Percentiles rank a stretch among this genome's conserved stretches.
Evolutionary conservation across 2,888 invertebrate species (phyloP).

Genomic region (Dolomedes plantarius): DNA sequence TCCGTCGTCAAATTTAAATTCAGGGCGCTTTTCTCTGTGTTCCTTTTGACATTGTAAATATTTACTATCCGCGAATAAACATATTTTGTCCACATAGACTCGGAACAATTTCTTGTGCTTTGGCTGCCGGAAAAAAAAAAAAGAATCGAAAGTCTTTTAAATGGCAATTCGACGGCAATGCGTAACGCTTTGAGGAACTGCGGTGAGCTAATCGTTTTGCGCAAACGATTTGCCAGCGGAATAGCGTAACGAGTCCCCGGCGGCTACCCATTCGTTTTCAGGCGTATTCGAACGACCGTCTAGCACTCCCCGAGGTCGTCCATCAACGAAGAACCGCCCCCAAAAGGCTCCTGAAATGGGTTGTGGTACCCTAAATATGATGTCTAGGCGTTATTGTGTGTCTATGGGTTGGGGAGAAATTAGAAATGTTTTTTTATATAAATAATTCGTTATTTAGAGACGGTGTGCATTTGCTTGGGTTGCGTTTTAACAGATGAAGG

Average conservation of each 20-base stretch:
- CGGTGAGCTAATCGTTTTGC: not conserved
- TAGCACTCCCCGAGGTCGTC: slow-evolving; percentile 44
- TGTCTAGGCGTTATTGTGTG: not conserved
- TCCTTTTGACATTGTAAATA: slow-evolving; percentile 1
- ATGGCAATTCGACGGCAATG: slow-evolving; percentile 19
- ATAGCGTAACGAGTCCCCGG: slow-evolving; percentile 53
- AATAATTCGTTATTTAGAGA: too few relatives aligned
- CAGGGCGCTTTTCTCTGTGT: not conserved
- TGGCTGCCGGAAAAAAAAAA: slow-evolving; percentile 10
- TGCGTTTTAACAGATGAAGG: too few relatives aligned
- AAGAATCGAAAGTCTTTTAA: slow-evolving; percentile 40
- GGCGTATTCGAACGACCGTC: slow-evolving; percentile 38
- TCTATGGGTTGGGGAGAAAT: not conserved
- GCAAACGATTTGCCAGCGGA: slow-evolving; percentile 54
- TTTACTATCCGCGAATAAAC: not conserved
- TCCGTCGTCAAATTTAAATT: not conserved
- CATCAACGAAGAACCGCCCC: slow-evolving; percentile 35
- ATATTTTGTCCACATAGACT: not conserved
- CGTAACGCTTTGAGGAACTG: not conserved
- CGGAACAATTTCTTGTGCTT: not conserved
- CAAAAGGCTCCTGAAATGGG: not conserved
- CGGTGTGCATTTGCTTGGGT: too few relatives aligned
- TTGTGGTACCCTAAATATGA: not conserved
- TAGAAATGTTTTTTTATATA: not conserved
- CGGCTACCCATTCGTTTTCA: slow-evolving; percentile 51